Evolutionary conservation across 1,140 invertebrate genomes (phyloP).

Genomic region (Mactra quadrangularis): DNA sequence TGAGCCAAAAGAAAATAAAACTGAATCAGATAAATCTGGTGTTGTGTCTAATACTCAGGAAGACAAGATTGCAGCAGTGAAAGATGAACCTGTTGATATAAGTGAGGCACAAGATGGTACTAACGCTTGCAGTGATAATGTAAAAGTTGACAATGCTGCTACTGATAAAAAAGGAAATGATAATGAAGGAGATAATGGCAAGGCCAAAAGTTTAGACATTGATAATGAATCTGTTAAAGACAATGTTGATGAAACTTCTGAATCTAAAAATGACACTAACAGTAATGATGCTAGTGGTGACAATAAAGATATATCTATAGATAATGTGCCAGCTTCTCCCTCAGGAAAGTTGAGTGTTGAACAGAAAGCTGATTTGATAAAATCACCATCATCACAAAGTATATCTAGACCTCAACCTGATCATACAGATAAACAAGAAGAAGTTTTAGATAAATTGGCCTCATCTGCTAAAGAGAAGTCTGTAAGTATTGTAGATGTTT

Average conservation of each 20-base stretch:
- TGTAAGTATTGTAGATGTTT: conserved; percentile 6
- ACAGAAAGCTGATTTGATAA: conserved; percentile 44
- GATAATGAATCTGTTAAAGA: too few relatives aligned
- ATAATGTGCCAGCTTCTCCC: too few relatives aligned
- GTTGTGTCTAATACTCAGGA: neutral
- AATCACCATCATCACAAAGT: conserved; percentile 55
- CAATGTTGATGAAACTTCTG: too few relatives aligned
- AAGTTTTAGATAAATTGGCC: conserved; percentile 44
- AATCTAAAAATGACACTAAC: too few relatives aligned
- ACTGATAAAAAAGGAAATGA: neutral
- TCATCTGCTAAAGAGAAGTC: conserved; percentile 27
- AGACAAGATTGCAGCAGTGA: conserved; percentile 2
- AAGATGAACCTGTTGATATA: too few relatives aligned
- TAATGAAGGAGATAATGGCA: neutral
- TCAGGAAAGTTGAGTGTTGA: neutral
- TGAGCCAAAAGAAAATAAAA: conserved; percentile 7
- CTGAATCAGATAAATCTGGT: neutral
- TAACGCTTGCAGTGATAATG: conserved; percentile 40
- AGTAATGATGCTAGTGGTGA: too few relatives aligned
- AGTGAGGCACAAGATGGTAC: too few relatives aligned
- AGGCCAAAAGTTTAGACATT: too few relatives aligned
- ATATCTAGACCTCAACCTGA: conserved; percentile 51
- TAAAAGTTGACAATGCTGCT: conserved; percentile 37
- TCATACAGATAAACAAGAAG: conserved; percentile 47
- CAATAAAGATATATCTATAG: too few relatives aligned